A percentile compares a stretch with the other conserved stretches of the same genome.
Evolutionary conservation across 1,140 invertebrate genomes (phyloP).

Genomic region (Neoseiulus cucumeris): DNA sequence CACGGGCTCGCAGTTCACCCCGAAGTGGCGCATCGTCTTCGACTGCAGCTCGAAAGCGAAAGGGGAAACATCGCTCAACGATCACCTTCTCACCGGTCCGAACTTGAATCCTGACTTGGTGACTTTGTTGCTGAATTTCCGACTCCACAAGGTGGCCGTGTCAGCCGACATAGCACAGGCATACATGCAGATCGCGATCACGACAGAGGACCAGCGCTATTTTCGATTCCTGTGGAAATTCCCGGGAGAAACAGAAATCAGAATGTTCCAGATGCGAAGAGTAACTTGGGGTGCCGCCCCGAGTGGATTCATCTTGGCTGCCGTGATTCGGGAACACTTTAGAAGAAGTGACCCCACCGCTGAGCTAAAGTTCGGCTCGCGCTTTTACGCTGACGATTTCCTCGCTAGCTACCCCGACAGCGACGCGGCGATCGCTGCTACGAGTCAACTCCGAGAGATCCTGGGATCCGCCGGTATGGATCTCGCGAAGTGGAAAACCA

Average conservation of each 20-base stretch:
- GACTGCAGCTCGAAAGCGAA: background rate
- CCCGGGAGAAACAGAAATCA: background rate
- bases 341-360: background rate
- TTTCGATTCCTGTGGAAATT: background rate
- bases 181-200: background rate
- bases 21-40: background rate
- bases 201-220: background rate
- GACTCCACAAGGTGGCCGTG: background rate
- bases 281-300: too few species aligned
- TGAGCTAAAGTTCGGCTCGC: too few species aligned
- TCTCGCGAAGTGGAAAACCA: background rate
- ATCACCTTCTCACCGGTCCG: constrained; percentile 3
- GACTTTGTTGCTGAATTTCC: background rate
- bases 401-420: background rate
- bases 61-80: constrained; percentile 8
- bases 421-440: background rate
- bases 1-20: background rate
- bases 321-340: background rate
- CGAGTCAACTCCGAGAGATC: background rate
- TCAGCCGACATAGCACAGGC: background rate
- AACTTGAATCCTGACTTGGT: background rate
- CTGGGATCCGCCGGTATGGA: background rate
- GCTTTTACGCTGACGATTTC: background rate
- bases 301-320: background rate
- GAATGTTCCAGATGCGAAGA: background rate